These are phyloP conservation scores for Amblyteles armatorius DNA, from an alignment of 2,888 invertebrate species.

Conservation along the genomic window DNA sequence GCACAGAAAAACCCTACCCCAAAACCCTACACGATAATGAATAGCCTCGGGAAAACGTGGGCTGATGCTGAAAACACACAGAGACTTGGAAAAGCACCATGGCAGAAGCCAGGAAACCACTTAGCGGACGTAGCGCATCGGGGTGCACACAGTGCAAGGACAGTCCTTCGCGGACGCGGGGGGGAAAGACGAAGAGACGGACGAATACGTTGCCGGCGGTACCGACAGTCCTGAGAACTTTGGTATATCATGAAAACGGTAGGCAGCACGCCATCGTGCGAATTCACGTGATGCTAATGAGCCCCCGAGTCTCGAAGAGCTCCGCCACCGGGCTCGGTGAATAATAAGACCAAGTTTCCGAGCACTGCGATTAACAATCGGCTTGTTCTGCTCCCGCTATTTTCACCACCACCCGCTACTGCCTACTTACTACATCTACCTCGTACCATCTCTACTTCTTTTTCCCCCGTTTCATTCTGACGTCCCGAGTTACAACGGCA, in stretches of 20 bases:
- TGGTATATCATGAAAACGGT: constrained; percentile 64
- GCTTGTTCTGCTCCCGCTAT: constrained; percentile 61
- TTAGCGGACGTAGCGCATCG: not conserved
- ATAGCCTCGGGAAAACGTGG: too few species aligned
- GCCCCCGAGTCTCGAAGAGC: constrained; percentile 54
- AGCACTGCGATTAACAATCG: constrained; percentile 67
- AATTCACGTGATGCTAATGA: constrained; percentile 69
- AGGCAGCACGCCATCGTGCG: constrained; percentile 65
- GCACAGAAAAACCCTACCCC: too few species aligned
- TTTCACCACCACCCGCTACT: constrained; percentile 28
- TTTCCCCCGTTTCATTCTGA: constrained; percentile 1
- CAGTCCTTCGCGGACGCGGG: not conserved
- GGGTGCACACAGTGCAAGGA: not conserved
- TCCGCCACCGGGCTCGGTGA: constrained; percentile 56
- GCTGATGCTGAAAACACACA: too few species aligned
- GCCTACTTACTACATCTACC: constrained; percentile 6
- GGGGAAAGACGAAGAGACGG: constrained; percentile 22
- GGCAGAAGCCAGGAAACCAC: not conserved
- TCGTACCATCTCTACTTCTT: not conserved
- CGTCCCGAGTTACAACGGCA: constrained; percentile 9
- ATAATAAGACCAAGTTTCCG: constrained; percentile 67
- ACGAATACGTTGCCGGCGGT: constrained; percentile 16
- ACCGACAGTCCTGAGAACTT: constrained; percentile 55
- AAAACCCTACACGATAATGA: too few species aligned
- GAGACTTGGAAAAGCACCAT: too few species aligned